These are phyloP conservation scores for Sebastes steindachneri DNA, from an alignment of 2,797 vertebrate species.

Conservation along the genomic window DNA sequence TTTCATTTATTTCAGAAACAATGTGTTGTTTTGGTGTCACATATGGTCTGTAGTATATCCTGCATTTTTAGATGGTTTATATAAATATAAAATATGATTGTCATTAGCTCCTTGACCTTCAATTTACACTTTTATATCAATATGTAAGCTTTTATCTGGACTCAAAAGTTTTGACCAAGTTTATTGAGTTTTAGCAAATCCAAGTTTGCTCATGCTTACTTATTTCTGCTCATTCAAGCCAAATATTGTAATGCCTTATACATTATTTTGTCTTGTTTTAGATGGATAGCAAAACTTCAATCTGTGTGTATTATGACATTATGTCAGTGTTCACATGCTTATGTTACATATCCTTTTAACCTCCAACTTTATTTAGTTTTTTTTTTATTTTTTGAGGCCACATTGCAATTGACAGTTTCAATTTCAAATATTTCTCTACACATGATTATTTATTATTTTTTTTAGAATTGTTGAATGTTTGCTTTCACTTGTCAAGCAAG, in stretches of 20 bases:
- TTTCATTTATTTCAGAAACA: constrained; percentile 63
- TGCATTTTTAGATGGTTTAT: not conserved
- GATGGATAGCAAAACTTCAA: not conserved
- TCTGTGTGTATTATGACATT: constrained; percentile 8
- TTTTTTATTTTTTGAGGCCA: not conserved
- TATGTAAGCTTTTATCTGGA: constrained; percentile 22
- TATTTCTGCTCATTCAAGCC: constrained; percentile 7
- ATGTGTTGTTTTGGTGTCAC: constrained; percentile 36
- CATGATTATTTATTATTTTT: not conserved
- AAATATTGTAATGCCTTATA: not conserved
- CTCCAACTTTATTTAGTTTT: not conserved
- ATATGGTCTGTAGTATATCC: not conserved
- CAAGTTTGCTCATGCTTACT: not conserved
- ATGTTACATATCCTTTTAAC: constrained; percentile 2
- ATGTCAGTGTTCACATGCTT: constrained; percentile 23
- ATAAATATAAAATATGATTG: not conserved
- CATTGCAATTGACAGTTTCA: not conserved
- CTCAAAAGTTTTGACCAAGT: constrained; percentile 20
- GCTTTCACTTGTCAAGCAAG: not conserved
- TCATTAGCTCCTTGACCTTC: not conserved
- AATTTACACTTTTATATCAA: not conserved
- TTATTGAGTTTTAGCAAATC: not conserved
- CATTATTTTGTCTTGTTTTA: constrained; percentile 1
- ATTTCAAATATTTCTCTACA: not conserved
- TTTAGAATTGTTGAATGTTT: not conserved